A percentile compares a stretch with the other conserved stretches of the same genome.
These are phyloP conservation scores for Pristionchus japonicus DNA, from an alignment of 2,888 invertebrate genomes.

Conservation along the genomic window DNA sequence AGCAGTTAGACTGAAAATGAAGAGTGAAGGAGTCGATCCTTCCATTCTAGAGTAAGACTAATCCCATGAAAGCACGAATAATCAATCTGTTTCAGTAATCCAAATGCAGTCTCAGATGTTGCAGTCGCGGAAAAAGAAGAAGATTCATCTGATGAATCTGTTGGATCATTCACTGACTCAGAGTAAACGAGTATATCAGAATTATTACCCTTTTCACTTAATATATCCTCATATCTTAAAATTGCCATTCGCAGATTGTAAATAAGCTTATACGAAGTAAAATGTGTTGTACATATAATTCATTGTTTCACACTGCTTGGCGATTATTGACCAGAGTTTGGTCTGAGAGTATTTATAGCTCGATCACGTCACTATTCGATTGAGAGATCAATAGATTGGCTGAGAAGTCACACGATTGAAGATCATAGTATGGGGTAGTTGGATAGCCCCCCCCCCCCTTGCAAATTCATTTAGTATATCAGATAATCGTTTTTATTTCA, in stretches of 20 bases:
- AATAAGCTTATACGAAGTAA: background rate
- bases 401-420: background rate
- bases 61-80: background rate
- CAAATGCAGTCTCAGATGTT: background rate
- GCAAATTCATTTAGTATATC: background rate
- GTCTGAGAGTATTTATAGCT: background rate
- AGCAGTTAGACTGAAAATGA: conserved; percentile 68
- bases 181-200: background rate
- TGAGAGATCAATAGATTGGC: no score
- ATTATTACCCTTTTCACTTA: background rate
- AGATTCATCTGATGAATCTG: conserved; percentile 38
- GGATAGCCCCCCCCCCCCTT: background rate
- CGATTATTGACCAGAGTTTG: no score
- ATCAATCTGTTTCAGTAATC: background rate
- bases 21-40: conserved; percentile 65
- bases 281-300: background rate
- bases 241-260: conserved; percentile 30
- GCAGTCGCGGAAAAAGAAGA: background rate
- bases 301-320: background rate
- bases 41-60: conserved; percentile 50
- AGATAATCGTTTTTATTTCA: background rate
- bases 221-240: background rate
- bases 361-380: background rate
- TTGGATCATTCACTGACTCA: conserved; percentile 35
- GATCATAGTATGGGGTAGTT: background rate